A percentile compares a stretch with the other conserved stretches of the same genome.
Conservation (phyloP, 2,113 vertebrate genomes). For the Sceloporus tristichus region DNA sequence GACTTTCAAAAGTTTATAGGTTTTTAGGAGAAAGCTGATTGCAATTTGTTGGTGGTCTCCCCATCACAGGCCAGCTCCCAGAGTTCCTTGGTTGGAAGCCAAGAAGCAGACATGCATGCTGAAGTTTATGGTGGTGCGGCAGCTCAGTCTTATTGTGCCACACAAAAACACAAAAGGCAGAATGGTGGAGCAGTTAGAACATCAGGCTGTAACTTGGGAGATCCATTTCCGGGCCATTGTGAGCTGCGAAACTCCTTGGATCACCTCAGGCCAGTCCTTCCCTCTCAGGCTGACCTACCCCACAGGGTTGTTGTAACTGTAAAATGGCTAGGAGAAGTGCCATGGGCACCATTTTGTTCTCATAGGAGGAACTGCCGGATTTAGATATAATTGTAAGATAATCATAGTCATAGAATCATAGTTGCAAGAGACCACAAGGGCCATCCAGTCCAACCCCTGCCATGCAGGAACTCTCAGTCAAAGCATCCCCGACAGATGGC, state of each 20-base stretch:
- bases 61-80: no score
- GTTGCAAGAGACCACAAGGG: no score
- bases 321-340: neutral
- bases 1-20: no score
- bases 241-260: neutral
- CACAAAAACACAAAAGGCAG: no score
- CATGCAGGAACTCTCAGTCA: no score
- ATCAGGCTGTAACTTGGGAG: neutral
- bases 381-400: neutral
- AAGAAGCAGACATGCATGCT: neutral
- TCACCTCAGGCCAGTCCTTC: neutral
- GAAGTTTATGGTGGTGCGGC: neutral
- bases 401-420: no score
- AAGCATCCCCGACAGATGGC: no score
- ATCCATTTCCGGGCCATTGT: neutral
- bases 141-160: neutral
- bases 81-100: neutral
- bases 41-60: neutral
- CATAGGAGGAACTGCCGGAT: neutral
- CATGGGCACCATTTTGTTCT: neutral
- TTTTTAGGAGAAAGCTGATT: neutral
- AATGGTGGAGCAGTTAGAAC: neutral
- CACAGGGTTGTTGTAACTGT: neutral
- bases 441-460: no score
- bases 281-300: no score